Base-by-base conservation (phyloP, 30 jellyfish, hydroid and myxozoan genomes). In the Rhopilema esculentum region DNA sequence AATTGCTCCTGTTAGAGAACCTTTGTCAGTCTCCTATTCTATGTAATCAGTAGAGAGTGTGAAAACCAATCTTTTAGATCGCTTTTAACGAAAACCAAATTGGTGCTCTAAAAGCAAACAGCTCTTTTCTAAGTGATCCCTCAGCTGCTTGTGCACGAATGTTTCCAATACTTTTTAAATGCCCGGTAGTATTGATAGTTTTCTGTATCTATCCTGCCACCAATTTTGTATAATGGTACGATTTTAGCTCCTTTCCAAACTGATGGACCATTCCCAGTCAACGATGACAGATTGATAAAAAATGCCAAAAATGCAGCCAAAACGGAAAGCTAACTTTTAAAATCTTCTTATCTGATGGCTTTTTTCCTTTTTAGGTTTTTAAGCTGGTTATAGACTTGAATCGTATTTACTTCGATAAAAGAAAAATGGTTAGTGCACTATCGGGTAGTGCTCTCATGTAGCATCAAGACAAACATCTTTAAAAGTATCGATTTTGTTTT, bases 371-470 rank as follows among this genome's bases (percentile, higher is more conserved):
- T 7, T 8, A 57, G 74, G n/a, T n/a, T 77, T 48, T 51, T 77
- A 50, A 77, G 87, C 72, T 77, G 87, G 79, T 77, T 77, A 20
- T 61, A 48, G 72, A 77, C 76, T 49, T 61, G 76, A 48, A 77
- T 19, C 76, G 49, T 52, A 77, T 77, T 77, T 48, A 77, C 79
- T 18, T n/a, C 52, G 30, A 48, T 48, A 57, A 77, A 77, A 75
- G 78, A 48, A 22, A 77, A 77, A 49, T 20, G 79, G 8, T 48
- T 77, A 6, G 1, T 4, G 19, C 72, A 48, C 28, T 40, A 4
- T 1, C 24, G 77, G 77, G 84, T 69, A 73, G 77, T 26, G 84
- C 84, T 73, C 7, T 73, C 77, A 4, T 49, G 87, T 48, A 77
- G 87, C 87, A 77, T 48, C 87, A 76, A 50, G 51, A 77, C 31